A percentile compares a stretch with the other conserved stretches of the same genome.
Conservation (phyloP, 2,797 vertebrate genomes). For the Xenopus petersii region DNA sequence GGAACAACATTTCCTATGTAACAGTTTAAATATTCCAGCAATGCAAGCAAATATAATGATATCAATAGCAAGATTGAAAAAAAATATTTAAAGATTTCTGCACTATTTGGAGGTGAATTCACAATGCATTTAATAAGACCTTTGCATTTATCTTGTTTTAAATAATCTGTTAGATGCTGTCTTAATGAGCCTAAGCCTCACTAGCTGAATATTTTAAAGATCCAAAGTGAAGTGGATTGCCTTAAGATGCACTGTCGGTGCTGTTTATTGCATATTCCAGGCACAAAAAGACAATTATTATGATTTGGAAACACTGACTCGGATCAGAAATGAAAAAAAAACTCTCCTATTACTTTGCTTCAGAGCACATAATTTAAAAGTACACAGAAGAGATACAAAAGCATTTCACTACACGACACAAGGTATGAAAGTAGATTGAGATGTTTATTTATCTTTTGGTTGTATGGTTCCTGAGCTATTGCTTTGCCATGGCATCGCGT, state of each 20-base stretch:
- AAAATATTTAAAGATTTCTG: background rate
- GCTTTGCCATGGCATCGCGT: too few relatives aligned
- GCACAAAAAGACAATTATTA: background rate
- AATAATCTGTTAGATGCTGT: background rate
- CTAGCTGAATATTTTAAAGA: background rate
- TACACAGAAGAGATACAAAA: too few relatives aligned
- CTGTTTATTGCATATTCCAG: background rate
- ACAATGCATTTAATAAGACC: background rate
- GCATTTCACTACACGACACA: too few relatives aligned
- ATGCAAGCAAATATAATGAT: background rate
- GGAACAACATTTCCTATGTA: background rate
- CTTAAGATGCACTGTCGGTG: background rate
- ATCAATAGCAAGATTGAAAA: background rate
- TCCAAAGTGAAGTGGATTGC: background rate
- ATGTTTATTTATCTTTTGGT: too few relatives aligned
- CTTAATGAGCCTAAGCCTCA: background rate
- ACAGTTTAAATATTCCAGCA: background rate
- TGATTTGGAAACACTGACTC: background rate
- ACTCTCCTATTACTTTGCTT: too few relatives aligned
- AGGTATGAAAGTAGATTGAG: too few relatives aligned
- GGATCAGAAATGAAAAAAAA: background rate
- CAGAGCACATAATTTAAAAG: too few relatives aligned
- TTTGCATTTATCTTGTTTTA: conserved; percentile 4
- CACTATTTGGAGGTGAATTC: background rate
- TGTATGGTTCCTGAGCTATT: too few relatives aligned